phyloP scores from a whole-genome alignment of 2,113 vertebrate species.

The Rhinogobius similis region DNA sequence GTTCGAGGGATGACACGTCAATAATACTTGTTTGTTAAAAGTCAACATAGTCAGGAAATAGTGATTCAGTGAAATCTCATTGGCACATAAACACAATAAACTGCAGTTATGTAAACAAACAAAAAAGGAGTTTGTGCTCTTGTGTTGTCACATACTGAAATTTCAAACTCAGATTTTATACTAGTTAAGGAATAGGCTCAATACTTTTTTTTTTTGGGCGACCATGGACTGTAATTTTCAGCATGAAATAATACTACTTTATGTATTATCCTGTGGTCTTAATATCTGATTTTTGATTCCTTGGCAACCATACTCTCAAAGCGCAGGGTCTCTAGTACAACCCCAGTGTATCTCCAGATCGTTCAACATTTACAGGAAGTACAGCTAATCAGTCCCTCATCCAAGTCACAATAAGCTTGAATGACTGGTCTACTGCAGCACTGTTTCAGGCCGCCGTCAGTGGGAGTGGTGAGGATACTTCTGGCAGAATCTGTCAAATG shows the following conservation, averaged over 20 bases:
- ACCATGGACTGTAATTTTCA: too few species aligned
- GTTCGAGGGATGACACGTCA: not conserved
- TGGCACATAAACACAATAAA: not conserved
- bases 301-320: too few species aligned
- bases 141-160: too few species aligned
- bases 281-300: too few species aligned
- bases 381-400: not conserved
- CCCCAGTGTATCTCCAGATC: not conserved
- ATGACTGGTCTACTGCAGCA: not conserved
- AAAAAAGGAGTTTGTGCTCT: not conserved
- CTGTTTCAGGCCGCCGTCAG: not conserved
- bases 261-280: too few species aligned
- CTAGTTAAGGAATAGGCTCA: too few species aligned
- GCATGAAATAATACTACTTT: too few species aligned
- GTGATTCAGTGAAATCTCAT: not conserved
- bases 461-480: constrained; percentile 79
- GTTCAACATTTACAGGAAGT: not conserved
- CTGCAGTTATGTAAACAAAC: not conserved
- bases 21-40: not conserved
- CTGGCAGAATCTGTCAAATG: constrained; percentile 88
- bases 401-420: not conserved
- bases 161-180: too few species aligned
- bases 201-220: too few species aligned
- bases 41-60: not conserved
- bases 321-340: not conserved